Conservation (phyloP, 2,888 invertebrate genomes). For the Apotomis turbidana region DNA sequence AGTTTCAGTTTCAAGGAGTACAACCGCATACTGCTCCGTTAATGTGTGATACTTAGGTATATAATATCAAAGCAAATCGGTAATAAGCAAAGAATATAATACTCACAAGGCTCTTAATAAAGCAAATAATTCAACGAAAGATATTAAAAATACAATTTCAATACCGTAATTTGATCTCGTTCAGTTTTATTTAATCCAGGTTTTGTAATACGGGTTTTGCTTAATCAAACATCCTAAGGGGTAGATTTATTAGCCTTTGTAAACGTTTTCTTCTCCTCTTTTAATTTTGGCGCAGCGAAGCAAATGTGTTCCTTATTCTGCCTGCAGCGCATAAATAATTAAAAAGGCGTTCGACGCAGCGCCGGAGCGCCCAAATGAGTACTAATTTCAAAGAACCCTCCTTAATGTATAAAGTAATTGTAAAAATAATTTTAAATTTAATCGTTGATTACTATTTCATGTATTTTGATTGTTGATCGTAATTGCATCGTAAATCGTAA, state of each 20-base stretch:
- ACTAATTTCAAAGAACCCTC: conserved; percentile 68
- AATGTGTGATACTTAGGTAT: neutral
- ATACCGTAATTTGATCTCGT: neutral
- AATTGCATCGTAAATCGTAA: too few species aligned
- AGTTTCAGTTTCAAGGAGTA: conserved; percentile 5
- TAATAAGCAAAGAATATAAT: too few species aligned
- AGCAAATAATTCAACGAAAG: neutral
- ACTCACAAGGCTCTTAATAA: neutral
- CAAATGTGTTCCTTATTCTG: conserved; percentile 69
- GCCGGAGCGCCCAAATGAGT: conserved; percentile 58
- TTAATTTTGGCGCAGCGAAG: conserved; percentile 67
- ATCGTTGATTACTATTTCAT: neutral
- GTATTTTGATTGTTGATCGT: neutral
- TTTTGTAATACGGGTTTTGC: conserved; percentile 13
- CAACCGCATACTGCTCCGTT: neutral
- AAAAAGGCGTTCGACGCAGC: conserved; percentile 71
- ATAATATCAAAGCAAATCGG: neutral
- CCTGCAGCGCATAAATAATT: conserved; percentile 77
- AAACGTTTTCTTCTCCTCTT: conserved; percentile 46
- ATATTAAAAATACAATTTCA: neutral
- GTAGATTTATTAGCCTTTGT: conserved; percentile 21
- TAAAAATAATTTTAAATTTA: conserved; percentile 23
- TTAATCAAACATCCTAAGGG: conserved; percentile 29
- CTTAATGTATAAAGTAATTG: conserved; percentile 49
- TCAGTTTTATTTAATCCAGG: conserved; percentile 1